Conservation (phyloP, 2,113 vertebrate genomes). For the Pristiophorus japonicus region DNA sequence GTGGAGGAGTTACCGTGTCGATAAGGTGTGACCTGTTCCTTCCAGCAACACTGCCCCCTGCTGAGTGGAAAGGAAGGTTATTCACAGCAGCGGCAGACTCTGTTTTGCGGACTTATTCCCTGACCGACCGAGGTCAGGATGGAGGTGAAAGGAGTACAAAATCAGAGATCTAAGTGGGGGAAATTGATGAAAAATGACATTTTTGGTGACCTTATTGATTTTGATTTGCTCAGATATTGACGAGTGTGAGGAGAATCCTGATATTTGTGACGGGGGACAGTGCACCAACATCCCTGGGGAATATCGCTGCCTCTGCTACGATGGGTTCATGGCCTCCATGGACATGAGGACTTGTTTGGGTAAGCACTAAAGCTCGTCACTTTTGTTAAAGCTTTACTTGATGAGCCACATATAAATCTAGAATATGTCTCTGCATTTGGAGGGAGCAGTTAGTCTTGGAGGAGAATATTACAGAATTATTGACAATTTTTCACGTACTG, state of each 20-base stretch:
- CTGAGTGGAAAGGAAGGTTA: background rate
- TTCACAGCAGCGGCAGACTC: background rate
- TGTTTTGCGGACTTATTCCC: background rate
- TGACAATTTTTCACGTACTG: background rate
- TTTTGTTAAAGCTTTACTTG: background rate
- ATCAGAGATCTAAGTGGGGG: background rate
- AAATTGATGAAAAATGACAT: background rate
- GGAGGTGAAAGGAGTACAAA: background rate
- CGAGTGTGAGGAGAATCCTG: conserved; percentile 72
- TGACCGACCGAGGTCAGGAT: background rate
- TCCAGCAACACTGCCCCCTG: background rate
- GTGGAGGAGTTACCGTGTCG: no score
- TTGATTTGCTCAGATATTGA: conserved; percentile 51
- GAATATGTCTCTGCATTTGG: background rate
- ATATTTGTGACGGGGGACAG: conserved; percentile 83
- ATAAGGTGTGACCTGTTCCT: background rate
- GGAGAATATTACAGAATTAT: background rate
- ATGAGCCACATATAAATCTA: background rate
- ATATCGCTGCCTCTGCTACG: conserved; percentile 81
- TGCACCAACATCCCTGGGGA: conserved; percentile 82
- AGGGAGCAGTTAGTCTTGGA: background rate
- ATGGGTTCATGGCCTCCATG: conserved; percentile 79
- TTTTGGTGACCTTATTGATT: background rate
- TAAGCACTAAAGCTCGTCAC: conserved; percentile 50
- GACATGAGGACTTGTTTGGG: conserved; percentile 81